Percentiles rank a stretch among this genome's conserved stretches.
phyloP scores from a whole-genome alignment of 2,888 invertebrate species.

The Oscheius onirici region DNA sequence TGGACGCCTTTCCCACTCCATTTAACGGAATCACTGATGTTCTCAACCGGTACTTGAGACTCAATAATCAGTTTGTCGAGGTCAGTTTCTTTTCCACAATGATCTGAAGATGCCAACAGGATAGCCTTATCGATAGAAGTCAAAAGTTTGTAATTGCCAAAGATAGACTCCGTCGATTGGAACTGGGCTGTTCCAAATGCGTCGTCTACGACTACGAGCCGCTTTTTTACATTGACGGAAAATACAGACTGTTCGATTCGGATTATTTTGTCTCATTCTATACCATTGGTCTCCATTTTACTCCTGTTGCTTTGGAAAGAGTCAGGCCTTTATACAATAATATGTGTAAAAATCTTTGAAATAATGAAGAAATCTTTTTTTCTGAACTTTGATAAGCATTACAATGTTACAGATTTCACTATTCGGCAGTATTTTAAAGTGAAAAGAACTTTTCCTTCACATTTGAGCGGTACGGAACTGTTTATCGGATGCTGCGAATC shows the following conservation, averaged over 20 bases:
- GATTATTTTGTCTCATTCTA: background rate
- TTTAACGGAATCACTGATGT: background rate
- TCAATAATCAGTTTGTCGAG: background rate
- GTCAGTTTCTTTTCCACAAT: background rate
- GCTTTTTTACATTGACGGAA: conserved; percentile 1
- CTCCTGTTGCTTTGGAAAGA: background rate
- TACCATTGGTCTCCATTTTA: conserved; percentile 4
- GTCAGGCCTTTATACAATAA: conserved; percentile 3
- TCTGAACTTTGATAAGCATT: too few relatives aligned
- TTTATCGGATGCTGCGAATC: too few relatives aligned
- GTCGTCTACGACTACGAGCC: background rate
- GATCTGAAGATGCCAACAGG: background rate
- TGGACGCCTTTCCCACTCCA: background rate
- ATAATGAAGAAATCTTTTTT: too few relatives aligned
- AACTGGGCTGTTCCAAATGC: background rate
- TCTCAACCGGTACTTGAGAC: background rate
- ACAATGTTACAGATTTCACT: too few relatives aligned
- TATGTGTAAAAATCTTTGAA: background rate
- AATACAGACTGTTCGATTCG: background rate
- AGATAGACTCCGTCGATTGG: conserved; percentile 4
- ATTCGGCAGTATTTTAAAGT: too few relatives aligned
- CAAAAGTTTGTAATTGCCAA: background rate
- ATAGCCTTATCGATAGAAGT: background rate
- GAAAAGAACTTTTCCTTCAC: too few relatives aligned
- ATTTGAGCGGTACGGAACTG: too few relatives aligned